Conservation (phyloP, 2,797 vertebrate genomes). For the Cossypha caffra region DNA sequence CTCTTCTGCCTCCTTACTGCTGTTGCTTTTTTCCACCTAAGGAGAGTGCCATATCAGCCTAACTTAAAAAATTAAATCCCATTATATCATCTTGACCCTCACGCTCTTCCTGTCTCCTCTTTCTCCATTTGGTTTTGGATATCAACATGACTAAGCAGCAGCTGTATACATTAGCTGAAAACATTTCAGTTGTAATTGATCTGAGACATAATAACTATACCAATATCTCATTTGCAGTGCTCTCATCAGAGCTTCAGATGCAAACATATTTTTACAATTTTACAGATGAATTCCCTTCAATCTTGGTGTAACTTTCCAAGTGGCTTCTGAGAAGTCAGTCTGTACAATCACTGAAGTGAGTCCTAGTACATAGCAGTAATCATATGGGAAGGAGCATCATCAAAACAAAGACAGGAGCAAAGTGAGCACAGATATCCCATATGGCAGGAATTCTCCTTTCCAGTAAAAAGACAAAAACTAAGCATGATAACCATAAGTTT, state of each 20-base stretch:
- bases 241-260: not conserved
- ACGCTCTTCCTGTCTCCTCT: not conserved
- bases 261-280: not conserved
- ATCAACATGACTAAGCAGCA: conserved; percentile 22
- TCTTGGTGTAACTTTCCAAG: not conserved
- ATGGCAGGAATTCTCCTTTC: not conserved
- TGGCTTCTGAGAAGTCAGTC: not conserved
- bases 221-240: not conserved
- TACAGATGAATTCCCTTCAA: not conserved
- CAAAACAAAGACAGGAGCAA: not conserved
- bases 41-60: not conserved
- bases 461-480: not conserved
- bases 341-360: not conserved
- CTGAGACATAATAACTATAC: not conserved
- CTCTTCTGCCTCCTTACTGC: not conserved
- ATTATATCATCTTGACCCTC: not conserved
- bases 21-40: not conserved
- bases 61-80: not conserved
- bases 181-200: conserved; percentile 1
- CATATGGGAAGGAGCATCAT: not conserved
- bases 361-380: not conserved
- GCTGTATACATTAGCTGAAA: not conserved
- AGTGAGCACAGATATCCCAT: not conserved
- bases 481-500: not conserved
- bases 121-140: conserved; percentile 35